Percentiles rank a stretch among this genome's conserved stretches.
Evolutionary conservation across 1,140 invertebrate genomes (phyloP).

Genomic region (roundworm (Caenorhabditis elegans)): DNA sequence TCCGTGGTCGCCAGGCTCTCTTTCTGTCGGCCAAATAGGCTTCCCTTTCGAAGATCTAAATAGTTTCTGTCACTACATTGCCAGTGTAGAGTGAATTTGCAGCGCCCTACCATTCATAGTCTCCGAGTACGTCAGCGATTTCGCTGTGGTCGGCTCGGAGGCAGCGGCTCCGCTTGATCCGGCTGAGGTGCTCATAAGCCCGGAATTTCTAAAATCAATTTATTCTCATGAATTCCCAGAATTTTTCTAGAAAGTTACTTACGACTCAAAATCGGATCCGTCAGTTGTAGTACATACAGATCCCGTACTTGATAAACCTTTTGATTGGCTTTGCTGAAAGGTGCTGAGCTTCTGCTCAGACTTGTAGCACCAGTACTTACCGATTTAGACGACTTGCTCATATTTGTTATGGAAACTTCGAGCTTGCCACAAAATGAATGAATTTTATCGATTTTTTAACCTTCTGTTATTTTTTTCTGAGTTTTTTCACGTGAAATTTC

Average conservation of each 20-base stretch:
- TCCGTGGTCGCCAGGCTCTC: too few relatives aligned
- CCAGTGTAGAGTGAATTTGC: neutral
- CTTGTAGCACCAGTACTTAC: too few relatives aligned
- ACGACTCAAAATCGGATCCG: slow-evolving; percentile 29
- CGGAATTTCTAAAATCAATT: neutral
- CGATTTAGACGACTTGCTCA: slow-evolving; percentile 11
- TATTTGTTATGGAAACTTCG: neutral
- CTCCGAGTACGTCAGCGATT: neutral
- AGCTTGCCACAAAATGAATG: neutral
- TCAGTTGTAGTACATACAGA: neutral
- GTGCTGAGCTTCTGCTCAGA: neutral
- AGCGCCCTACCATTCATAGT: slow-evolving; percentile 14
- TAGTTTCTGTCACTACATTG: neutral
- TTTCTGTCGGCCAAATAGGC: neutral
- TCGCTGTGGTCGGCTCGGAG: neutral
- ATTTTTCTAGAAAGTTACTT: too few relatives aligned
- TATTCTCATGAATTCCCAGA: too few relatives aligned
- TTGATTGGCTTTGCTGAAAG: slow-evolving; percentile 1
- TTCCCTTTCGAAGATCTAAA: neutral
- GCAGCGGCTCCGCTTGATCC: neutral
- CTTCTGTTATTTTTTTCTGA: too few relatives aligned
- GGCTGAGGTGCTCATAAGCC: neutral
- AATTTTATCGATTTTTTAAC: too few relatives aligned
- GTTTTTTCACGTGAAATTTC: too few relatives aligned
- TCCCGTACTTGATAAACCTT: neutral